Evolutionary conservation across 2,113 vertebrate genomes (phyloP), one percentile per base, ranked within the genome.

Genomic region (Ifrita kowaldi): DNA sequence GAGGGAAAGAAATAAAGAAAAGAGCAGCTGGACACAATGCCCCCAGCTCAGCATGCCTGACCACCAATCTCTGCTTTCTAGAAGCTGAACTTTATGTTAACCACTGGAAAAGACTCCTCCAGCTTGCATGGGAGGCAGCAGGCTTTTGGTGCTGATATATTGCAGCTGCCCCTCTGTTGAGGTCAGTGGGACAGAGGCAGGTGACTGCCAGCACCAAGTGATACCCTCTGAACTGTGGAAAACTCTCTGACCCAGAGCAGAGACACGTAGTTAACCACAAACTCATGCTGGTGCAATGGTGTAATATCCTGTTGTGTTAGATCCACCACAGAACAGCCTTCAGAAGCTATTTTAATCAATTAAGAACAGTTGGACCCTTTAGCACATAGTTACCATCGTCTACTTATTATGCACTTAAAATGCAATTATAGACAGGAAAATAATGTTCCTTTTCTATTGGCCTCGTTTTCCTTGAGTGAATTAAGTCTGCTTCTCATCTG

Each of bases 361-460:
- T 90, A 92, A 81, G 56, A 91, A 39, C 56, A 92, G 90, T 90
- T 92, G 80, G 86, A 71, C 32, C n/a, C 80, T 86, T 95, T 55
- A 95, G 76, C 67, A 74, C 83, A 32, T 59, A 55, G 73, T 63
- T 93, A 70, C 55, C 59, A n/a, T 75, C 9, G 0, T 95, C 86
- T 94, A 86, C 75, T 96, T 90, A 88, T 83, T 86, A 89, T 74
- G 39, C 71, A 77, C 37, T 95, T 95, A 84, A 97, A 95, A 88
- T n/a, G 41, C 86, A 92, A 81, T 97, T 86, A 93, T n/a, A 69
- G 80, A 89, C 80, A 78, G 49, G 79, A 92, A 95, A 93, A 89
- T 87, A 91, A 83, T 26, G 47, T 71, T 90, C 22, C 0, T 93
- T 90, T 94, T 78, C 85, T 90, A 47, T 85, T 84, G 91, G 93